These are phyloP conservation scores for Montipora efflorescens DNA, from an alignment of 64 coral and sea anemone species.

Conservation along the genomic window DNA sequence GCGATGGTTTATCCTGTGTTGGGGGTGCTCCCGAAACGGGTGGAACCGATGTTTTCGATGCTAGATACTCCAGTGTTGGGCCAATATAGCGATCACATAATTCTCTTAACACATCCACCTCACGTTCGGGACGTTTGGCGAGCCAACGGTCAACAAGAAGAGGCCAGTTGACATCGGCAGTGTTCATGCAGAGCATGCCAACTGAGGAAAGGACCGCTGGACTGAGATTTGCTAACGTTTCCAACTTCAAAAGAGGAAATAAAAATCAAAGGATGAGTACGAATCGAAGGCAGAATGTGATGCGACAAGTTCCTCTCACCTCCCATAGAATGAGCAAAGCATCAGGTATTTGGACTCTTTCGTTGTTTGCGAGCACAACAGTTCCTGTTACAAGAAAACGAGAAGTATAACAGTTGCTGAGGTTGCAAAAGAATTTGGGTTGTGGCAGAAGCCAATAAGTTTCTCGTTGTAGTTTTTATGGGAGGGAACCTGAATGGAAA, in stretches of 20 bases:
- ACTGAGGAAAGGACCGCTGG: constrained; percentile 86
- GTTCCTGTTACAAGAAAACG: constrained; percentile 51
- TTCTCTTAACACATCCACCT: constrained; percentile 78
- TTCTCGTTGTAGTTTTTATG: too few relatives aligned
- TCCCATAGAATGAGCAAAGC: constrained; percentile 92
- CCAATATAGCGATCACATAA: constrained; percentile 93
- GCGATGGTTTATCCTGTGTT: constrained; percentile 85
- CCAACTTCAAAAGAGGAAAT: constrained; percentile 60
- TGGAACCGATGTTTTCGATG: constrained; percentile 82
- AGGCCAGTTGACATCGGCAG: constrained; percentile 91
- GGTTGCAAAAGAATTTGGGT: too few relatives aligned
- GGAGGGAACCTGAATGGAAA: too few relatives aligned
- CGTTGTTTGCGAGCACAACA: constrained; percentile 89
- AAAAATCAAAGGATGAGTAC: background rate
- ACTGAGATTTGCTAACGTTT: constrained; percentile 83
- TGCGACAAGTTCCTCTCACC: constrained; percentile 43
- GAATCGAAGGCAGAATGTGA: background rate
- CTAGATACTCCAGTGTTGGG: constrained; percentile 85
- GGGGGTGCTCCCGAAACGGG: constrained; percentile 76
- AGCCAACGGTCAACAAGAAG: constrained; percentile 95
- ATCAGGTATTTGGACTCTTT: constrained; percentile 86
- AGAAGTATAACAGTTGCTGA: background rate
- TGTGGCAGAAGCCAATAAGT: too few relatives aligned
- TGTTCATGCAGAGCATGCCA: constrained; percentile 84
- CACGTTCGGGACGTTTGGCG: constrained; percentile 78